A percentile compares a stretch with the other conserved stretches of the same genome.
phyloP scores from a whole-genome alignment of 2,888 invertebrate genomes.

The Chalcosyrphus nemorum region DNA sequence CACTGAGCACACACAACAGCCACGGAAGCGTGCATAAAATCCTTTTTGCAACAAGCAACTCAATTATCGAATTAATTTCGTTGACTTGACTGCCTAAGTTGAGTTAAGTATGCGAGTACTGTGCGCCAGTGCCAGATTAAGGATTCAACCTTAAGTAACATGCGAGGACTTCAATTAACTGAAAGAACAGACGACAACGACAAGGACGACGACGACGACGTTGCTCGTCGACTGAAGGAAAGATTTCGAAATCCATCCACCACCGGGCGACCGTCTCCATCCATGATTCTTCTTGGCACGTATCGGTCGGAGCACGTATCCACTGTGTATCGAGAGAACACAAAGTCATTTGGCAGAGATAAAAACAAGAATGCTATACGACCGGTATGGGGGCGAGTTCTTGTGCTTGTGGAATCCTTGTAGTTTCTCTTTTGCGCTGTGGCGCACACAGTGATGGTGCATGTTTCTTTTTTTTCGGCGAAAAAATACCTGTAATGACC shows the following conservation, averaged over 20 bases:
- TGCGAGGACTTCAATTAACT: constrained; percentile 72
- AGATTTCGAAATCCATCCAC: constrained; percentile 15
- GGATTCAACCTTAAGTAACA: constrained; percentile 70
- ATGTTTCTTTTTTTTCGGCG: constrained; percentile 28
- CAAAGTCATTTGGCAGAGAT: constrained; percentile 71
- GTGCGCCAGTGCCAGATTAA: constrained; percentile 62
- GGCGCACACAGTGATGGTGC: background rate
- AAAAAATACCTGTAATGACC: constrained; percentile 62
- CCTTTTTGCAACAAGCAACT: constrained; percentile 69
- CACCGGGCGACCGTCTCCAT: constrained; percentile 8
- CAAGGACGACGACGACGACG: background rate
- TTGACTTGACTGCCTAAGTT: constrained; percentile 71
- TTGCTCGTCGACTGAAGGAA: background rate
- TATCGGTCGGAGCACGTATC: constrained; percentile 62
- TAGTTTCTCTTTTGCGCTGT: constrained; percentile 6
- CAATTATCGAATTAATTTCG: constrained; percentile 73
- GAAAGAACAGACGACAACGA: constrained; percentile 53
- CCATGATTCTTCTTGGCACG: constrained; percentile 57
- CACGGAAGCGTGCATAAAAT: constrained; percentile 57
- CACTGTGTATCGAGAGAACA: constrained; percentile 52
- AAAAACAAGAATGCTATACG: constrained; percentile 60
- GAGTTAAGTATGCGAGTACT: constrained; percentile 64
- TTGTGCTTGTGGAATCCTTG: background rate
- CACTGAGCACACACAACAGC: background rate
- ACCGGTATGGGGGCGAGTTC: constrained; percentile 10